These are phyloP conservation scores for Dysdera silvatica DNA, from an alignment of 1,140 invertebrate species.

Conservation along the genomic window DNA sequence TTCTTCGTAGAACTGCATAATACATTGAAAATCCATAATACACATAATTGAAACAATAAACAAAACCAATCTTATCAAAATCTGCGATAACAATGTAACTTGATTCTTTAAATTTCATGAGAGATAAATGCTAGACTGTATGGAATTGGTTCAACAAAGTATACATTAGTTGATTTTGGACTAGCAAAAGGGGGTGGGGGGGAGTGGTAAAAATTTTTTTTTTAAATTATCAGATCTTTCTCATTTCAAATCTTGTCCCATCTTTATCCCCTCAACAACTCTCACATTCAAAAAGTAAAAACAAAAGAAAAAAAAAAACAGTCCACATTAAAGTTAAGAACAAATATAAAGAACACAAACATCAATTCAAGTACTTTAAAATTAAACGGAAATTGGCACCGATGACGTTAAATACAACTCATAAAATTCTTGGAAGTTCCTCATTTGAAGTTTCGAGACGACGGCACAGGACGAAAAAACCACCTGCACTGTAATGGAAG, in stretches of 20 bases:
- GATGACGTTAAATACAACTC: constrained; percentile 28
- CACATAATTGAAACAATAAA: constrained; percentile 29
- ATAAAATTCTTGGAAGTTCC: constrained; percentile 30
- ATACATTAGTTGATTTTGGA: constrained; percentile 13
- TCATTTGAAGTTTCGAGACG: too few species aligned
- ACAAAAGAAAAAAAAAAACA: too few species aligned
- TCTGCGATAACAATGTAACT: constrained; percentile 23
- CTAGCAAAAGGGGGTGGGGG: background rate
- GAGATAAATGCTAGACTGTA: constrained; percentile 25
- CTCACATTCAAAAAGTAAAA: constrained; percentile 1
- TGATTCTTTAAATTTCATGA: constrained; percentile 22
- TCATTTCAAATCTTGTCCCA: too few species aligned
- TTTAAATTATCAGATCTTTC: constrained; percentile 28
- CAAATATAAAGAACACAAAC: too few species aligned
- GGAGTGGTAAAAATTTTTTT: constrained; percentile 5
- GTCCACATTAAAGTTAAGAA: too few species aligned
- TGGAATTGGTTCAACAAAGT: constrained; percentile 27
- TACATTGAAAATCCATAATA: constrained; percentile 18
- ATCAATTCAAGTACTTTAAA: too few species aligned
- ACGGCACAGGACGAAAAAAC: constrained; percentile 24
- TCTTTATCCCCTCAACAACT: constrained; percentile 9
- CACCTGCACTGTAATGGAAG: constrained; percentile 25
- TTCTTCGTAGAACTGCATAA: too few species aligned
- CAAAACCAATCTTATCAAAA: constrained; percentile 29
- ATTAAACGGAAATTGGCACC: constrained; percentile 32